Evolutionary conservation across 2,888 invertebrate genomes (phyloP).

Genomic region (Eupithecia tripunctaria): DNA sequence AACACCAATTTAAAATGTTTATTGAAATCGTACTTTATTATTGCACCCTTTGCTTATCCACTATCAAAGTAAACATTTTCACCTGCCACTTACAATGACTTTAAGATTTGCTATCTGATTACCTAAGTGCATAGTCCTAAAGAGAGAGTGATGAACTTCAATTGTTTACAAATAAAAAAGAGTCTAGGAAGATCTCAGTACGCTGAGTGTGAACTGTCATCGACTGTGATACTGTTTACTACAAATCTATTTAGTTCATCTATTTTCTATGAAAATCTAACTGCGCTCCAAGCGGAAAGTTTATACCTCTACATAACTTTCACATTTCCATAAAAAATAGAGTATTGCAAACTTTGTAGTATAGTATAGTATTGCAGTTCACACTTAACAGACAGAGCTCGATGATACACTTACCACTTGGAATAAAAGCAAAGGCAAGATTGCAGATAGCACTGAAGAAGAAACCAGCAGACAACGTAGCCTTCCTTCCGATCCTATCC

Average conservation of each 20-base stretch:
- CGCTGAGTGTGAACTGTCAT: no score
- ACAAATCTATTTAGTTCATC: no score
- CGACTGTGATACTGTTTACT: no score
- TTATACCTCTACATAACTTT: no score
- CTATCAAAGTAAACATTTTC: neutral
- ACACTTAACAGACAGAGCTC: no score
- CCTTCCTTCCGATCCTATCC: slow-evolving; percentile 86
- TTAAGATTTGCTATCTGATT: neutral
- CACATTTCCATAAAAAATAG: no score
- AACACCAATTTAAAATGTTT: neutral
- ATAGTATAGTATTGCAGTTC: no score
- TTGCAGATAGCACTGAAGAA: slow-evolving; percentile 83
- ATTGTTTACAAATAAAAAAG: neutral
- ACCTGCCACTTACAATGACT: neutral
- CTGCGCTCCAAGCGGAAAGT: no score
- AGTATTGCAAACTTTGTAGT: no score
- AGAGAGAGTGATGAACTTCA: neutral
- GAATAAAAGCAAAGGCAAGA: slow-evolving; percentile 73
- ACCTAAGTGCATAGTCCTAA: neutral
- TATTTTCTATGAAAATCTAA: no score
- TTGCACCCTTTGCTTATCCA: neutral
- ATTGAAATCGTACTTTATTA: neutral
- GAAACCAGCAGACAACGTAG: slow-evolving; percentile 84
- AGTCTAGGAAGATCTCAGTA: neutral
- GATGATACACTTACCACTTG: slow-evolving; percentile 74